Evolutionary conservation across 1,140 invertebrate species (phyloP).

Genomic region (Babylonia areolata): DNA sequence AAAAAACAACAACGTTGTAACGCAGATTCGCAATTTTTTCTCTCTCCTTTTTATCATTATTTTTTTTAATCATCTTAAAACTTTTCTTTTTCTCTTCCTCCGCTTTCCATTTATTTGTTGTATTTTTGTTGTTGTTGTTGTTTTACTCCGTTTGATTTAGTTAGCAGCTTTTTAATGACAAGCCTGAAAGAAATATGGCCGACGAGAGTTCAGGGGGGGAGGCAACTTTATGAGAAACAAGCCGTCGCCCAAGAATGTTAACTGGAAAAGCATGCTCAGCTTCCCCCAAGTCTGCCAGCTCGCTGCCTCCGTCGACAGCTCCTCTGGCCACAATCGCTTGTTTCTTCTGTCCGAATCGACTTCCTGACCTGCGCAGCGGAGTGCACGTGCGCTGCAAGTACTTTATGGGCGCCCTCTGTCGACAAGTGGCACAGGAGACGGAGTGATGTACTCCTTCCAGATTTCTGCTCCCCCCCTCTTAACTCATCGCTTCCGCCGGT

Average conservation of each 20-base stretch:
- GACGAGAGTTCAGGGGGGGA: too few relatives aligned
- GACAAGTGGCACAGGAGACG: background rate
- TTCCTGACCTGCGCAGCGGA: background rate
- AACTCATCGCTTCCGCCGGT: background rate
- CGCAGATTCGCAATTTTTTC: too few relatives aligned
- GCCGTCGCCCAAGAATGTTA: background rate
- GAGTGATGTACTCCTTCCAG: background rate
- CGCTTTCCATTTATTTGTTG: background rate
- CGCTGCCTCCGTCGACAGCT: background rate
- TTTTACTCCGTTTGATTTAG: background rate
- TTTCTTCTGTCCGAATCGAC: background rate
- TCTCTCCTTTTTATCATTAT: too few relatives aligned
- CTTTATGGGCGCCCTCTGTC: background rate
- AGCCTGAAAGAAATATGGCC: background rate
- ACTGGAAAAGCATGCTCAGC: background rate
- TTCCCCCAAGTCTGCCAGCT: too few relatives aligned
- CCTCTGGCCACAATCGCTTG: background rate
- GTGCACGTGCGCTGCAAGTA: background rate
- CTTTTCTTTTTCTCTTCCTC: too few relatives aligned
- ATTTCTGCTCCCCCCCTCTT: background rate
- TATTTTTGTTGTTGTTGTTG: background rate
- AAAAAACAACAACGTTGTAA: too few relatives aligned
- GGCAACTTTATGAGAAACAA: too few relatives aligned
- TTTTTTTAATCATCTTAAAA: too few relatives aligned
- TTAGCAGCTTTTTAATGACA: background rate